phyloP scores from a whole-genome alignment of 2,888 invertebrate species.

The Meloe dianella region DNA sequence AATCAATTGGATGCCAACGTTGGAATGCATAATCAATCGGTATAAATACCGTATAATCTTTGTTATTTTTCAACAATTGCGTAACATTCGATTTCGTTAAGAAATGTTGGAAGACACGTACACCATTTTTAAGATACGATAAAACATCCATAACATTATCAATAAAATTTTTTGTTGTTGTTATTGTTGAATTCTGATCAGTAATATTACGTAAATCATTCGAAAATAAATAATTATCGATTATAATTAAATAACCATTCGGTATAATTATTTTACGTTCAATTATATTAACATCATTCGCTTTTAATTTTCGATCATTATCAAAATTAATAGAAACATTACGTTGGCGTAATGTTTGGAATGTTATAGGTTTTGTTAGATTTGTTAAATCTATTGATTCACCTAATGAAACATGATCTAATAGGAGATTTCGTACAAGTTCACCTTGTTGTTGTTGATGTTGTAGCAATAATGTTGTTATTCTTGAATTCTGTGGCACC shows the following conservation, averaged over 20 bases:
- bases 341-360: constrained; percentile 60
- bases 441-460: constrained; percentile 54
- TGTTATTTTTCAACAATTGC: constrained; percentile 63
- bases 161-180: constrained; percentile 54
- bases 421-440: constrained; percentile 64
- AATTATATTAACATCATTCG: constrained; percentile 59
- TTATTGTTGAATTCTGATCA: constrained; percentile 1
- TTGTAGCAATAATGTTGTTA: constrained; percentile 36
- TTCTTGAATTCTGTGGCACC: constrained; percentile 63
- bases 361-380: constrained; percentile 60
- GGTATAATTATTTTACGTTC: constrained; percentile 57
- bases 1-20: constrained; percentile 72
- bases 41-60: constrained; percentile 68
- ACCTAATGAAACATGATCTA: constrained; percentile 68
- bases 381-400: constrained; percentile 62
- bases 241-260: constrained; percentile 58
- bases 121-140: constrained; percentile 67
- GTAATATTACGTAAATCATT: constrained; percentile 44
- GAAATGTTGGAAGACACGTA: constrained; percentile 69
- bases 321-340: constrained; percentile 54
- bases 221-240: constrained; percentile 61
- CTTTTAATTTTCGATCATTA: constrained; percentile 50
- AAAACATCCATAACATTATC: constrained; percentile 63
- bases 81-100: constrained; percentile 68
- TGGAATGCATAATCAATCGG: constrained; percentile 72